These are phyloP conservation scores for Chrysolina americana DNA, from an alignment of 2,888 invertebrate genomes.

Conservation along the genomic window DNA sequence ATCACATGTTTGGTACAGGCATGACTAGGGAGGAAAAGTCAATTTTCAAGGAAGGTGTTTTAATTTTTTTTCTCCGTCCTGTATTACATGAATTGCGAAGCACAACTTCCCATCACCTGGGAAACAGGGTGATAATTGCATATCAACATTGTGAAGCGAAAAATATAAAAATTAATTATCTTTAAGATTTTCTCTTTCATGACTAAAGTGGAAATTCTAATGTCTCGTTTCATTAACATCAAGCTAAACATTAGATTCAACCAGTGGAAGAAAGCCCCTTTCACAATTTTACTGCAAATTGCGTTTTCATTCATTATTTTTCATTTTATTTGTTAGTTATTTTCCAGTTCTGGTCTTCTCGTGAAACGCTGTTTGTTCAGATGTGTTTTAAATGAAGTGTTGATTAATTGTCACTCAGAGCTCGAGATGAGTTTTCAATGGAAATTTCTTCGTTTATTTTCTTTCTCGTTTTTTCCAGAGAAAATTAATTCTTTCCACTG, in stretches of 20 bases:
- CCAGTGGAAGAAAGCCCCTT: conserved; percentile 52
- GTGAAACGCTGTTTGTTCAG: conserved; percentile 6
- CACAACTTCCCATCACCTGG: background rate
- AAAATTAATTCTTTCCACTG: background rate
- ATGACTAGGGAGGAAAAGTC: too few species aligned
- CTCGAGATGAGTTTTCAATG: conserved; percentile 11
- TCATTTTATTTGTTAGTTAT: conserved; percentile 40
- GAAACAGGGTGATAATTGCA: background rate
- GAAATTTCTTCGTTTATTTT: background rate
- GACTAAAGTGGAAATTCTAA: conserved; percentile 57
- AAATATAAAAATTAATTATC: background rate
- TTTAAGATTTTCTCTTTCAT: conserved; percentile 45
- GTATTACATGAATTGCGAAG: too few species aligned
- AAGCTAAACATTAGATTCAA: conserved; percentile 49
- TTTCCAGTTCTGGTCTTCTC: conserved; percentile 8
- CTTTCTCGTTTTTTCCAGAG: background rate
- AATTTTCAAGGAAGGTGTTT: too few species aligned
- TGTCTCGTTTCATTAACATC: conserved; percentile 54
- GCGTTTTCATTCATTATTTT: conserved; percentile 51
- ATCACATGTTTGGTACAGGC: too few species aligned
- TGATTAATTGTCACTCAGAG: conserved; percentile 3
- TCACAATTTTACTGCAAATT: conserved; percentile 50
- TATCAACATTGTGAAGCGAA: background rate
- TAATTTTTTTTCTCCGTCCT: too few species aligned
- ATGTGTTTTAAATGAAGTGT: conserved; percentile 1